Percentiles rank a stretch among this genome's conserved stretches.
Evolutionary conservation across 2,113 vertebrate genomes (phyloP).

Genomic region (Poecilia latipinna): DNA sequence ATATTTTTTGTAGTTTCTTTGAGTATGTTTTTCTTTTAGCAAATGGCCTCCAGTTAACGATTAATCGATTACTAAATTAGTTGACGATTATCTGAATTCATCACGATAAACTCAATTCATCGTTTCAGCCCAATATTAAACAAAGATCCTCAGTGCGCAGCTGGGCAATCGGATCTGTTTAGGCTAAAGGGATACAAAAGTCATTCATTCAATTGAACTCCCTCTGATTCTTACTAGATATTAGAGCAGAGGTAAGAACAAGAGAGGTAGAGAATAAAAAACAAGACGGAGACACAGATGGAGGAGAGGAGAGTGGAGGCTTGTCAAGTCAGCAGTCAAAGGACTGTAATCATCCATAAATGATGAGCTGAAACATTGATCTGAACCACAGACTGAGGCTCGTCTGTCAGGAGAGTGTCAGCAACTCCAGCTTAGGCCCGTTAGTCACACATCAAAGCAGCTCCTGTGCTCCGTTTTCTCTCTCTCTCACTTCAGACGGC

Average conservation of each 20-base stretch:
- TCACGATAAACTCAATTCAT: too few species aligned
- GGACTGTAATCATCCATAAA: conserved; percentile 62
- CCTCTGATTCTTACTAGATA: neutral
- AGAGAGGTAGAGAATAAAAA: conserved; percentile 5
- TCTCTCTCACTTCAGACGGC: neutral
- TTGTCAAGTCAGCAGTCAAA: conserved; percentile 54
- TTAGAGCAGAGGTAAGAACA: neutral
- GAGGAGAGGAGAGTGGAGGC: conserved; percentile 7
- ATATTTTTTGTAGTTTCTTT: too few species aligned
- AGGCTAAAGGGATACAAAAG: neutral
- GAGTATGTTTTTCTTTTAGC: too few species aligned
- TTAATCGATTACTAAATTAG: too few species aligned
- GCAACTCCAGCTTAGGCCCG: conserved; percentile 26
- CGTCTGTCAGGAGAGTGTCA: conserved; percentile 54
- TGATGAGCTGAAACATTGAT: conserved; percentile 64
- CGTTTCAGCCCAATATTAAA: neutral
- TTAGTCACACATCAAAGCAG: conserved; percentile 45
- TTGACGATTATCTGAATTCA: too few species aligned
- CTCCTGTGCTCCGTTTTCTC: neutral
- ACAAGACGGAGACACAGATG: neutral
- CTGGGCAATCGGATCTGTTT: conserved; percentile 2
- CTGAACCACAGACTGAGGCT: conserved; percentile 49
- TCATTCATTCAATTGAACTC: neutral
- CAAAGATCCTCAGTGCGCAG: conserved; percentile 18
- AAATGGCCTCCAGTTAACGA: too few species aligned